Conservation (phyloP, 1,140 invertebrate species). For the Brachionus calyciflorus region DNA sequence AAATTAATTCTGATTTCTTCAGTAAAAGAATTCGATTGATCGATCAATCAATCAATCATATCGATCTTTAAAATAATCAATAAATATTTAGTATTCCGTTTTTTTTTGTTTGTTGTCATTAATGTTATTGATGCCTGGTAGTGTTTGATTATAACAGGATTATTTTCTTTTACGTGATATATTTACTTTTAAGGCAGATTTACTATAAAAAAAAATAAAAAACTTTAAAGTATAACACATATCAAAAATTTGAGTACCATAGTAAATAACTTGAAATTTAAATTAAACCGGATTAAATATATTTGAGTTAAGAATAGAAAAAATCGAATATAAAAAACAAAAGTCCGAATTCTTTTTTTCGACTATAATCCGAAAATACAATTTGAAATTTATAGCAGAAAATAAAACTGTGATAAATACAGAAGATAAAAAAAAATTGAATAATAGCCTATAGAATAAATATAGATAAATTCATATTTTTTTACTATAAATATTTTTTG, state of each 20-base stretch:
- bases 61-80: slow-evolving; percentile 23
- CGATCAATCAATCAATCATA: slow-evolving; percentile 44
- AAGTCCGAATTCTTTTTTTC: too few species aligned
- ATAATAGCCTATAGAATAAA: slow-evolving; percentile 22
- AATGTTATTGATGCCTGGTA: too few species aligned
- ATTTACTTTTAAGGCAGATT: slow-evolving; percentile 37
- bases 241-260: slow-evolving; percentile 20
- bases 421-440: slow-evolving; percentile 13
- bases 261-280: too few species aligned
- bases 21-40: slow-evolving; percentile 22
- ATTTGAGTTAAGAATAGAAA: too few species aligned
- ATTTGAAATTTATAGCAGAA: too few species aligned
- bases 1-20: slow-evolving; percentile 39
- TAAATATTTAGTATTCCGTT: slow-evolving; percentile 36
- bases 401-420: not conserved
- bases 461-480: not conserved
- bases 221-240: not conserved
- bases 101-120: too few species aligned
- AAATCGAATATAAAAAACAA: too few species aligned
- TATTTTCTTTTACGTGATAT: slow-evolving; percentile 34
- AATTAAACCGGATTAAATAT: too few species aligned
- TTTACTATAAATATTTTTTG: not conserved
- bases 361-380: too few species aligned
- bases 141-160: not conserved
- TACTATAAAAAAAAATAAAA: too few species aligned